A percentile compares a stretch with the other conserved stretches of the same genome.
Evolutionary conservation across 2,113 vertebrate species (phyloP).

Genomic region (Crotalus helleri): DNA sequence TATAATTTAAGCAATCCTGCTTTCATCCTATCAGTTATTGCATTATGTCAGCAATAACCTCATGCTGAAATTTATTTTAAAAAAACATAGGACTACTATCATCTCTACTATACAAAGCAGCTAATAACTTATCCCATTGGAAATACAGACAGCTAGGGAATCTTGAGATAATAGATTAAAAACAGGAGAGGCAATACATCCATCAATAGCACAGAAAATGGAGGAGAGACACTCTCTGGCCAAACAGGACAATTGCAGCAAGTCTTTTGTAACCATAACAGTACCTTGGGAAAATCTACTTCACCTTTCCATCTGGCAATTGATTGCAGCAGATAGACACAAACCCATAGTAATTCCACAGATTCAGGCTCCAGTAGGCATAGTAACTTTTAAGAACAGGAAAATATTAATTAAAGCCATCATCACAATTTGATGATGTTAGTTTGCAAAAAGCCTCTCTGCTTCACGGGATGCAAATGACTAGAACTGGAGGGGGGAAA

Average conservation of each 20-base stretch:
- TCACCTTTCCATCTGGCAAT: slow-evolving; percentile 20
- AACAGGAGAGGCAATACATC: neutral
- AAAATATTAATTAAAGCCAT: slow-evolving; percentile 49
- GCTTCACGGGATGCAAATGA: slow-evolving; percentile 28
- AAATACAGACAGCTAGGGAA: neutral
- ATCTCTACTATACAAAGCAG: neutral
- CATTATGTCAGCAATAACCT: neutral
- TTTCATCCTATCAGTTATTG: neutral
- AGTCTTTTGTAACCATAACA: neutral
- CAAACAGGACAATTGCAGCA: neutral
- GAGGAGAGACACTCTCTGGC: neutral
- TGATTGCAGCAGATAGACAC: slow-evolving; percentile 39
- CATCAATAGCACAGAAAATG: neutral
- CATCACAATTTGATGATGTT: slow-evolving; percentile 24
- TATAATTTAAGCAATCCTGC: neutral
- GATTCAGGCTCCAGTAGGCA: accelerated
- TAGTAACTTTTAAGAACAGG: slow-evolving; percentile 33
- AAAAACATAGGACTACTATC: neutral
- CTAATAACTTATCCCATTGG: neutral
- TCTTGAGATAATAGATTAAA: neutral
- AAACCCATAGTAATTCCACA: slow-evolving; percentile 43
- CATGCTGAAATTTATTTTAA: neutral
- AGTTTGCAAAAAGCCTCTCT: no score
- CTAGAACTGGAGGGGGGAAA: neutral
- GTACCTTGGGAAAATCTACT: neutral